Base-by-base conservation (phyloP, 2,113 vertebrate species). In the Apaloderma vittatum region DNA sequence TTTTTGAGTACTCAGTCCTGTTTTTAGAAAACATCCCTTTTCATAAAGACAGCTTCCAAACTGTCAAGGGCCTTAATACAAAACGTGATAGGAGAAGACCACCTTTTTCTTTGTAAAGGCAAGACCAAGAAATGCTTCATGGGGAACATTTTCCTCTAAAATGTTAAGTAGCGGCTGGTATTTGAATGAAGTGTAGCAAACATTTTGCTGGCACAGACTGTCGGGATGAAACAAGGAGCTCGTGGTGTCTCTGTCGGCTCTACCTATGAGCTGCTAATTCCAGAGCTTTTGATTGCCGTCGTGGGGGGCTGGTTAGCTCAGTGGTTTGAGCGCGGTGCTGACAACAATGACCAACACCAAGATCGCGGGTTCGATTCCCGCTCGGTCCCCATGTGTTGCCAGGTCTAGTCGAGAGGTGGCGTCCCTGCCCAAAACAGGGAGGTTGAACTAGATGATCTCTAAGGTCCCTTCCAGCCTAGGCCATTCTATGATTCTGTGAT, bases 31-130 rank as follows among this genome's bases (percentile, higher is more conserved):
- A 17, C 19, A 71, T 68, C 66, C 23, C 51, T 86, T 74, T 78
- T 79, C 80, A 10, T 89, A 67, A 78, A 75, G 59, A 51, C 0
- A 7, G 61, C 45, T 94, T 66, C 72, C 3, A 4, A 91, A 67
- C 65, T 90, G 68, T 88, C 70, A 71, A 43, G 76, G 72, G 94
- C 96, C 92, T 97, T 97, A 94, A 84, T 45, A 37, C 49, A 58
- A 84, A 70, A 52, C 11, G 12, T 37, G 15, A 55, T 40, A 46
- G 76, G 70, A 27, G 87, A 78, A 45, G 15, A 59, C 45, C 74
- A 57, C 65, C 9, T 91, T 63, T 65, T 61, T 43, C 68, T 89
- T 59, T 83, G 9, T 57, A 55, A 67, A 90, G 30, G 79, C 43
- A 90, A 67, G 77, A 21, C 32, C 16, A 48, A 78, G 43, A 84